Evolutionary conservation across 2,113 vertebrate species (phyloP), one percentile per base, ranked within the genome.

Genomic region (Sapayoa aenigma): DNA sequence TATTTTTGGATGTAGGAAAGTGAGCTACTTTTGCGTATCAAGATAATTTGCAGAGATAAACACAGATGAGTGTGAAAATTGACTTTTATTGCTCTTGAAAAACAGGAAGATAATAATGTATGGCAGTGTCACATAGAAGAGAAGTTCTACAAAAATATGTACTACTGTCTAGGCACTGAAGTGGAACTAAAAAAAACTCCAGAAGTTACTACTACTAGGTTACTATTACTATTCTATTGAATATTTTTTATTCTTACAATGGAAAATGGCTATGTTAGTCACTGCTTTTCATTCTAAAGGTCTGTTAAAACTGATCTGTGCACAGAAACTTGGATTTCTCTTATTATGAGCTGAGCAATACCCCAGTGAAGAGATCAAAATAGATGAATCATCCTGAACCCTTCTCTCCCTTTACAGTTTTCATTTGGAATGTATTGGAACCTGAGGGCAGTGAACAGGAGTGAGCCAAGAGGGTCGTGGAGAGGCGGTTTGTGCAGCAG

Each of bases 1-100:
- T 96, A 90, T 95, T 97, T 98, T 97, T 95, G 96, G 96, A 97
- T 95, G 79, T 50, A 94, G 84, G 81, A 94, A 97, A 96, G 86
- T 82, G 55, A 96, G 84, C 55, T 58, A 59, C 46, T 72, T 97
- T 89, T 94, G 92, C 0, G 5, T n/a, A 74, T 96, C 74, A 87
- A 91, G 94, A 95, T 96, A 96, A 97, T 96, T 94, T 14, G 20
- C 60, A 84, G 80, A 93, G 95, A 97, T 97, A 96, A 97, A 94
- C 67, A 63, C 20, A 92, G 75, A 92, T 79, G n/a, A 88, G 94
- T 95, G 92, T 97, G 96, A 97, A 97, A 97, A 97, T 90, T 95
- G 86, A 93, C 81, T 97, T 97, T 79, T 94, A 93, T 86, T 96
- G 88, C 83, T 96, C 50, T 72, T 87, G 81, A 82, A 95, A 96